phyloP scores from a whole-genome alignment of 92 coral and sea anemone species.

The Zoanthus gigantus region DNA sequence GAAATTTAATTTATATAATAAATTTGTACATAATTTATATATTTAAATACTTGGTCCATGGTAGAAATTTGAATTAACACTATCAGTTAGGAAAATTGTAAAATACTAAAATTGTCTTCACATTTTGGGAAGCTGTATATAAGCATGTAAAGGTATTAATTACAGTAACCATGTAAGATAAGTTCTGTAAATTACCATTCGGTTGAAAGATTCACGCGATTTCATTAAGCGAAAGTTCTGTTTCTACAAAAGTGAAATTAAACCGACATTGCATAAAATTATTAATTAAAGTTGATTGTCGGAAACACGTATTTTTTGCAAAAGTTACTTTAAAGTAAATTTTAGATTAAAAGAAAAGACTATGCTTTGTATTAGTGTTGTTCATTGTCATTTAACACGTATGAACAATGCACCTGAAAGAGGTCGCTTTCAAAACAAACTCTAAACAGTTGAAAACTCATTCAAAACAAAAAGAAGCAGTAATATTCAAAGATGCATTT shows the following conservation, averaged over 20 bases:
- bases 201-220: constrained; percentile 27
- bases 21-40: not conserved
- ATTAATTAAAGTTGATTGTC: not conserved
- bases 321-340: constrained; percentile 16
- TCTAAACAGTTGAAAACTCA: constrained; percentile 43
- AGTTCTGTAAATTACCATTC: constrained; percentile 4
- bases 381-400: constrained; percentile 61
- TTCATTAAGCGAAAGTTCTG: constrained; percentile 18
- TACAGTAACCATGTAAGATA: not conserved
- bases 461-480: constrained; percentile 38
- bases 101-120: not conserved
- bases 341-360: constrained; percentile 6
- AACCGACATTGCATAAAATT: not conserved
- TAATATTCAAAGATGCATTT: not conserved
- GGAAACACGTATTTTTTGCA: not conserved
- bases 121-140: not conserved
- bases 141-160: too few species aligned
- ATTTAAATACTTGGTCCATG: not conserved
- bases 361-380: constrained; percentile 53
- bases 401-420: constrained; percentile 63
- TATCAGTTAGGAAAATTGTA: not conserved
- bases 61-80: not conserved
- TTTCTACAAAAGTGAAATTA: constrained; percentile 4
- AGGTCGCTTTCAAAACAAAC: constrained; percentile 72
- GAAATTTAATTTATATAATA: not conserved